These are phyloP conservation scores for Tyto alba DNA, from an alignment of 2,113 vertebrate species.

Conservation along the genomic window DNA sequence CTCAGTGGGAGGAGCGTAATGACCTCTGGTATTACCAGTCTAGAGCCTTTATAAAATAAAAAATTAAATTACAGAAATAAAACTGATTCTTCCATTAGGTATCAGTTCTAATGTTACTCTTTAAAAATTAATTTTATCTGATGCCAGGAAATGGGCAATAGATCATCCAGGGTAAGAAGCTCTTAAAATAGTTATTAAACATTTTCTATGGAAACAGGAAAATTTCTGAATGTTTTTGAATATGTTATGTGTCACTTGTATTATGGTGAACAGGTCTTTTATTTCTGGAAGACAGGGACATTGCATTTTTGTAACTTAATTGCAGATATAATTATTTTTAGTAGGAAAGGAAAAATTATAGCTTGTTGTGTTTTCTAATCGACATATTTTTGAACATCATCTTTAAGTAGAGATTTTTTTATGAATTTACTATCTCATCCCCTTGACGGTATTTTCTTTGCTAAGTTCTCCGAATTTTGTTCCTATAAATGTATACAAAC, in stretches of 20 bases:
- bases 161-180: not conserved
- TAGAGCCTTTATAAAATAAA: not conserved
- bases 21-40: not conserved
- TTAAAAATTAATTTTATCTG: slow-evolving; percentile 2
- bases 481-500: slow-evolving; percentile 24
- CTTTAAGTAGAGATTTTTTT: not conserved
- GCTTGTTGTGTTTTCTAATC: not conserved
- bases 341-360: not conserved
- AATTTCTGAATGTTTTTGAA: not conserved
- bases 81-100: not conserved
- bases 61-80: not conserved
- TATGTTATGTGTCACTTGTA: not conserved
- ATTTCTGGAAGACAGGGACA: not conserved
- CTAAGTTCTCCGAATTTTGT: slow-evolving; percentile 4
- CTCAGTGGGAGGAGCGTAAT: not conserved
- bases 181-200: not conserved
- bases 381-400: not conserved
- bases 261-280: not conserved
- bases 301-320: not conserved
- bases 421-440: not conserved
- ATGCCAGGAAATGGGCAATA: not conserved
- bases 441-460: not conserved
- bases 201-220: not conserved
- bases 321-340: not conserved
- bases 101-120: not conserved